Evolutionary conservation across 2,888 invertebrate species (phyloP), one percentile per base, ranked within the genome.

Genomic region (Lathronympha strigana): DNA sequence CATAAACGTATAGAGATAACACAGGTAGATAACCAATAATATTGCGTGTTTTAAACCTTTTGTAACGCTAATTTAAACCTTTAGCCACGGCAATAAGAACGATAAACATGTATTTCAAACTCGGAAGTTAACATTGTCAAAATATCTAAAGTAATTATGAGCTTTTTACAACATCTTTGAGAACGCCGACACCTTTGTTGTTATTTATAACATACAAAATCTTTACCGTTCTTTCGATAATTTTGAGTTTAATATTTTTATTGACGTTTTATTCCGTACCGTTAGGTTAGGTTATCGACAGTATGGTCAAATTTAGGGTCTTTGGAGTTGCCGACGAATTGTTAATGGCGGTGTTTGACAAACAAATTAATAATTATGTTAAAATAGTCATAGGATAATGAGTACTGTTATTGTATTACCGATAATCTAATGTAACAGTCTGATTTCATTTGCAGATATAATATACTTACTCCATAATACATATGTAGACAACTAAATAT

Each of bases 101-200:
- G 33, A 13, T n/a, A 4, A 40, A 23, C 49, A 19, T n/a, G 9
- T 17, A 28, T 60, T 23, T 19, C 25, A n/a, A 43, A 31, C 61
- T 58, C 50, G 15, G 21, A 49, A 63, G 51, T 50, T 64, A 61
- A 57, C 49, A 19, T 67, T 54, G 58, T 54, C 23, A 53, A 69
- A 69, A 67, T 69, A 31, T 61, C 72, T 69, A 80, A 78, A 78
- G 77, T 77, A 79, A 84, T 87, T 79, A 85, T 81, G 79, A 80
- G 75, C 74, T 79, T 78, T 86, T 84, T 81, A 87, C 80, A 80
- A 75, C 76, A 63, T 60, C 79, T 85, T 85, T 86, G 82, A 79
- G 72, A 53, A 58, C 25, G 77, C 86, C 88, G 87, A 75, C 75
- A 68, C 72, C 78, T 57, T 81, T 80, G 73, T 72, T 63, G 68